These are phyloP conservation scores for Diarsia brunnea DNA, from an alignment of 2,888 invertebrate genomes.

Conservation along the genomic window DNA sequence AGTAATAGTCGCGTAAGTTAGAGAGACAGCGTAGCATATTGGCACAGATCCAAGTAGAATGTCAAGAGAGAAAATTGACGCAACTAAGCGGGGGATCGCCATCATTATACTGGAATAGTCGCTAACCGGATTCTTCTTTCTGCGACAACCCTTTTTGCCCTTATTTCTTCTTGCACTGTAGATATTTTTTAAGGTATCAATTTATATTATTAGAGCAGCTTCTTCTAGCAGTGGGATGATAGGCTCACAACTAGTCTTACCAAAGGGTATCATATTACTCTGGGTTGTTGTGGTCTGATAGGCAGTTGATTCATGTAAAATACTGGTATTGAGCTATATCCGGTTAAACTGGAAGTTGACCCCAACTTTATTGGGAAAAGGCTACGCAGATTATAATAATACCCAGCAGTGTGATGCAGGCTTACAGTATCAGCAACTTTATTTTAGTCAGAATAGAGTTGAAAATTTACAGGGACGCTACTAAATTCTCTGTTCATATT, in stretches of 20 bases:
- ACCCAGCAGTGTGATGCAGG: too few relatives aligned
- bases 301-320: too few relatives aligned
- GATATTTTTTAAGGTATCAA: constrained; percentile 4
- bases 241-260: too few relatives aligned
- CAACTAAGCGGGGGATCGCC: constrained; percentile 51
- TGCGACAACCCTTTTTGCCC: constrained; percentile 38
- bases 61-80: constrained; percentile 65
- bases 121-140: constrained; percentile 49
- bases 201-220: neutral
- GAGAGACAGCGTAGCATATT: constrained; percentile 51
- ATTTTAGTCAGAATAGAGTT: neutral
- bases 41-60: constrained; percentile 63
- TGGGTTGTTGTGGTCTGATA: too few relatives aligned
- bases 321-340: too few relatives aligned
- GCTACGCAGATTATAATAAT: too few relatives aligned
- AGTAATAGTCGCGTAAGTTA: constrained; percentile 51
- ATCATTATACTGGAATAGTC: constrained; percentile 59
- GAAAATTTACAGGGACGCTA: neutral
- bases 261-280: too few relatives aligned
- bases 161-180: constrained; percentile 19
- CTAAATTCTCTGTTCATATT: neutral
- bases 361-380: too few relatives aligned
- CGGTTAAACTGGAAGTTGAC: too few relatives aligned
- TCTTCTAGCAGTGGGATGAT: too few relatives aligned
- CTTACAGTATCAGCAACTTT: too few relatives aligned